Conservation (phyloP, 2,797 vertebrate genomes). For the Carduelis carduelis region DNA sequence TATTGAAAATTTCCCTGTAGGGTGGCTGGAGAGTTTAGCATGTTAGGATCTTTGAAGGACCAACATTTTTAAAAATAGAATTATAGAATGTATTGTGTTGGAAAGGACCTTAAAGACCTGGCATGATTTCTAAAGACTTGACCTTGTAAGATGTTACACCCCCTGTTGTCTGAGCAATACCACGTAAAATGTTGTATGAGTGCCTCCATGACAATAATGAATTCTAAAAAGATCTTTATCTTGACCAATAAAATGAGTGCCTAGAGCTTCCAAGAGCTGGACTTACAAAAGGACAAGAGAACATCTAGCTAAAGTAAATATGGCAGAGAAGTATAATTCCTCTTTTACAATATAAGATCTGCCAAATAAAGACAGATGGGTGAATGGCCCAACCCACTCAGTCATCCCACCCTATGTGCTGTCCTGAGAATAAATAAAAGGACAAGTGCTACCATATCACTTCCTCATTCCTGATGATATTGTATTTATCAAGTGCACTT, state of each 20-base stretch:
- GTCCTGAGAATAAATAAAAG: conserved; percentile 18
- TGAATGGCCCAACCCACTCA: conserved; percentile 11
- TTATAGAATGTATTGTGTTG: background rate
- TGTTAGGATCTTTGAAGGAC: background rate
- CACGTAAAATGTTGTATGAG: background rate
- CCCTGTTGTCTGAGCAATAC: background rate
- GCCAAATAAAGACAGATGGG: conserved; percentile 51
- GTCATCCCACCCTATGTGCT: conserved; percentile 5
- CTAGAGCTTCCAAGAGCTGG: background rate
- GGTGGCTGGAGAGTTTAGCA: background rate
- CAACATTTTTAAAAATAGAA: background rate
- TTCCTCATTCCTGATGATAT: background rate
- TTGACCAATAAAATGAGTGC: background rate
- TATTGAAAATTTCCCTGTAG: background rate
- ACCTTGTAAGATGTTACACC: background rate
- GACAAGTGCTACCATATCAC: background rate
- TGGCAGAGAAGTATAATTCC: background rate
- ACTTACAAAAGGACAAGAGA: background rate
- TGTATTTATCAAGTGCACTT: conserved; percentile 28
- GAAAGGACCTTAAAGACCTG: background rate
- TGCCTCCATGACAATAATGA: background rate
- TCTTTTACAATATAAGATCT: background rate
- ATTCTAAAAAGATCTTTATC: background rate
- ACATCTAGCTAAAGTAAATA: background rate
- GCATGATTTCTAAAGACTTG: background rate